Conservation (phyloP, 2,113 vertebrate genomes). For the Talpa occidentalis region DNA sequence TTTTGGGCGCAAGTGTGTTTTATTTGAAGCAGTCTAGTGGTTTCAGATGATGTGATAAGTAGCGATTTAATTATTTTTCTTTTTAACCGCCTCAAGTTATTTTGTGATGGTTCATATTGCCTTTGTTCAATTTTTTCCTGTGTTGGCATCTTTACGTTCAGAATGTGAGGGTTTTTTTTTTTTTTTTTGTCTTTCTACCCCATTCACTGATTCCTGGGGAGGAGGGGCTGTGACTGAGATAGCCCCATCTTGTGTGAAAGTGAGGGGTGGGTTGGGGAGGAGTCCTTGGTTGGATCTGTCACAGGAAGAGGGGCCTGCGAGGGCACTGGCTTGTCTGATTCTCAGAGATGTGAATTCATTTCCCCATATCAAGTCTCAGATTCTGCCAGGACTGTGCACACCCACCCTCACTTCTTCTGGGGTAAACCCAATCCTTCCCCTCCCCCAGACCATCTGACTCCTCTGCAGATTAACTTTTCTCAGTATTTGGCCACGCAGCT, state of each 20-base stretch:
- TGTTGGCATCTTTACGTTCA: neutral
- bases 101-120: neutral
- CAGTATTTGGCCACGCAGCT: neutral
- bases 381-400: neutral
- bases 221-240: neutral
- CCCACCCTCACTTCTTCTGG: neutral
- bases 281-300: neutral
- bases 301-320: neutral
- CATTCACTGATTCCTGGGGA: neutral
- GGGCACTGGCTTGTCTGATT: neutral
- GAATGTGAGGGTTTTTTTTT: neutral
- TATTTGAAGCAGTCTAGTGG: neutral
- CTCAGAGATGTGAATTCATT: neutral
- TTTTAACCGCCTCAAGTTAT: neutral
- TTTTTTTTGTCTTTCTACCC: neutral
- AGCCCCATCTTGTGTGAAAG: neutral
- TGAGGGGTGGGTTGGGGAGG: no score
- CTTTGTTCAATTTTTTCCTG: neutral
- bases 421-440: neutral
- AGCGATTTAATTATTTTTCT: neutral
- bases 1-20: neutral
- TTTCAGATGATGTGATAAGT: neutral
- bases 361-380: neutral
- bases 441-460: neutral
- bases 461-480: neutral